Evolutionary conservation across 2,113 vertebrate genomes (phyloP).

Genomic region (Marmota flaviventris): DNA sequence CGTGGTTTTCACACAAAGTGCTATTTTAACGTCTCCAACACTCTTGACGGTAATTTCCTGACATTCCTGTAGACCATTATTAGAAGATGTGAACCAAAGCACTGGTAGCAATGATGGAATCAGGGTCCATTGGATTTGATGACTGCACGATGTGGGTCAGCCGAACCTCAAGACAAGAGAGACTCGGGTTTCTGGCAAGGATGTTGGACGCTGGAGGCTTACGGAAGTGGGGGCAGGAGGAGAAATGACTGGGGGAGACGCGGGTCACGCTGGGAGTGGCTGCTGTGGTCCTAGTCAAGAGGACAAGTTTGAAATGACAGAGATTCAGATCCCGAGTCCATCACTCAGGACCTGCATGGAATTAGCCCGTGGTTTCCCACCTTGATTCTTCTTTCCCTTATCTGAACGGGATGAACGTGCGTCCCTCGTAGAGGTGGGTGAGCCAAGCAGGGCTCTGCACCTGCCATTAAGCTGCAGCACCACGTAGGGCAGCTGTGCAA

Average conservation of each 20-base stretch:
- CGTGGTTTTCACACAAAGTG: neutral
- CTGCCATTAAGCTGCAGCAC: neutral
- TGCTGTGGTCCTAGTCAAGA: neutral
- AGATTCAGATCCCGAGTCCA: neutral
- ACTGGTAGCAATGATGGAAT: neutral
- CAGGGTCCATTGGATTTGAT: fast-evolving
- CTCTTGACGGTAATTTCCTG: neutral
- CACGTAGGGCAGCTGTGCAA: fast-evolving
- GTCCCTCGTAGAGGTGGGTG: neutral
- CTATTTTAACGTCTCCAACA: neutral
- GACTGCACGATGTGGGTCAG: neutral
- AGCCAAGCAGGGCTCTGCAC: too few relatives aligned
- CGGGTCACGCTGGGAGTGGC: fast-evolving
- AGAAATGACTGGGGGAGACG: neutral
- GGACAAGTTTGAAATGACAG: neutral
- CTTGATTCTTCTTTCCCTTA: neutral
- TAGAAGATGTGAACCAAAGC: neutral
- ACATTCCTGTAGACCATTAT: neutral
- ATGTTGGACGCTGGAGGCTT: fast-evolving
- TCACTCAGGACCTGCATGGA: neutral
- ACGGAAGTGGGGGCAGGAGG: neutral
- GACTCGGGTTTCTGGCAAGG: neutral
- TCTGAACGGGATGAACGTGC: neutral
- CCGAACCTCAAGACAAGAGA: neutral
- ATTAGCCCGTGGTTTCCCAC: neutral